Percentiles rank a stretch among this genome's conserved stretches.
Conservation (phyloP, 2,797 vertebrate species). For the Microhierax caerulescens region DNA sequence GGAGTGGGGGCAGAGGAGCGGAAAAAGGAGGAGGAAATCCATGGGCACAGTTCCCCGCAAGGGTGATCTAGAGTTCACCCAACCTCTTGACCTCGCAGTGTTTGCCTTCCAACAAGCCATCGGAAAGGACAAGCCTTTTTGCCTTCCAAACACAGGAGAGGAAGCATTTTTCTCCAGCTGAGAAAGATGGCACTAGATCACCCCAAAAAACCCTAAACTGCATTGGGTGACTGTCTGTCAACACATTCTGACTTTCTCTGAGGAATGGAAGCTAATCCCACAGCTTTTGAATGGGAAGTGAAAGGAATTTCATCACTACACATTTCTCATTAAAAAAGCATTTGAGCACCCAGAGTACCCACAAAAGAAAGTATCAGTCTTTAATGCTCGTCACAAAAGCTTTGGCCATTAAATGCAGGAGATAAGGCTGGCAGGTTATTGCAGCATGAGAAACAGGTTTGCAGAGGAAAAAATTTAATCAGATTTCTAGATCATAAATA, state of each 20-base stretch:
- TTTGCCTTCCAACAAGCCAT: background rate
- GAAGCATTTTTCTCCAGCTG: background rate
- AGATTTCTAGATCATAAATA: background rate
- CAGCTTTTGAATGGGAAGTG: background rate
- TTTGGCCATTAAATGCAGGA: background rate
- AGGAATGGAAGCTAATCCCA: background rate
- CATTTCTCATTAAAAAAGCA: background rate
- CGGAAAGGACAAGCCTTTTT: background rate
- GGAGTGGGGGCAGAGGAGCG: rapidly evolving
- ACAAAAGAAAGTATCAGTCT: background rate
- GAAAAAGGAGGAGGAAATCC: background rate
- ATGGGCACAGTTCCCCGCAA: rapidly evolving
- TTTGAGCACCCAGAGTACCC: background rate
- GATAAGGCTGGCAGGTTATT: background rate
- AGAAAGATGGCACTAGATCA: background rate
- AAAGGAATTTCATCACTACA: background rate
- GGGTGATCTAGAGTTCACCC: background rate
- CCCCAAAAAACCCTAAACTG: background rate
- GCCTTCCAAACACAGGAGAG: background rate
- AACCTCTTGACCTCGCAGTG: background rate
- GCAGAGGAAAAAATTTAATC: background rate
- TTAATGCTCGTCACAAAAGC: background rate
- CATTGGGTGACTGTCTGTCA: background rate
- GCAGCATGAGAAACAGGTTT: background rate
- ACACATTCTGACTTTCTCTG: background rate